These are phyloP conservation scores for Andrena chrysosceles DNA, from an alignment of 2,888 invertebrate species.

Conservation along the genomic window DNA sequence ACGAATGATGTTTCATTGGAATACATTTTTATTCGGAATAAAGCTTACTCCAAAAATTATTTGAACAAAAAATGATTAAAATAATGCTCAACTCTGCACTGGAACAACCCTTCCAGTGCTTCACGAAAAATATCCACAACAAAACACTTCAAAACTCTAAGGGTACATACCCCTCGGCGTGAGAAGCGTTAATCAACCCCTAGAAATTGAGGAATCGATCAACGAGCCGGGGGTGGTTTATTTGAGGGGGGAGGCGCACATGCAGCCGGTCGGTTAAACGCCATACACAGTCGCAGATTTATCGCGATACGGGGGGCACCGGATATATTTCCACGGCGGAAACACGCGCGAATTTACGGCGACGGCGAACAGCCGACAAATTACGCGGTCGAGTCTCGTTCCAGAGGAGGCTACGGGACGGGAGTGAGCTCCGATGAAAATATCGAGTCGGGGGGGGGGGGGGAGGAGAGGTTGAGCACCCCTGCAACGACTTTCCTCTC, in stretches of 20 bases:
- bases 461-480: no score
- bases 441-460: background rate
- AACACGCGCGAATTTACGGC: conserved; percentile 1
- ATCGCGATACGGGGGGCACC: conserved; percentile 11
- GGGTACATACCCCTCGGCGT: no score
- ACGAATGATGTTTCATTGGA: no score
- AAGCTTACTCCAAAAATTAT: no score
- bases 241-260: background rate
- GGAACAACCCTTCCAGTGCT: no score
- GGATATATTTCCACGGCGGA: conserved; percentile 27
- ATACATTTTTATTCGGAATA: no score
- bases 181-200: no score
- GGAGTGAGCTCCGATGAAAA: background rate
- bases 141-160: no score
- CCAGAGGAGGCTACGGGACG: background rate
- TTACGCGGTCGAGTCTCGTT: background rate
- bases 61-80: no score
- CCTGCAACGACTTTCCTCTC: no score
- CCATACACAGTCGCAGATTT: conserved; percentile 7
- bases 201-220: background rate
- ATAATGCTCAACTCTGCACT: no score
- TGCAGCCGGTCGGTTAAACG: background rate
- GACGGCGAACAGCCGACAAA: conserved; percentile 11
- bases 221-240: background rate
- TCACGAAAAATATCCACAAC: no score